A percentile compares a stretch with the other conserved stretches of the same genome.
phyloP scores from a whole-genome alignment of 2,113 vertebrate species.

The Microcebus ravelobensis region DNA sequence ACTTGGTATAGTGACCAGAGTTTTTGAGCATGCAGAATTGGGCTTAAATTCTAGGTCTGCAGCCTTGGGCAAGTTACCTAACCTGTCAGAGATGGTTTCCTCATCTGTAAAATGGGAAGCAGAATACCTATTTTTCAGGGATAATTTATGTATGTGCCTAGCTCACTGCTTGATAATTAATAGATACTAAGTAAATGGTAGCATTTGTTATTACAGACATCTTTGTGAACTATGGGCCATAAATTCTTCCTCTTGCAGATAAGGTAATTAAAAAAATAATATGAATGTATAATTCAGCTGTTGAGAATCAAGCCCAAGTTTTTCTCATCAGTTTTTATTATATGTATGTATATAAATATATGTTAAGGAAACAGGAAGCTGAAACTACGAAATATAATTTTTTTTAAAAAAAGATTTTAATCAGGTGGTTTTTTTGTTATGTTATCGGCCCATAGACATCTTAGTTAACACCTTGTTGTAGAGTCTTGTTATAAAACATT shows the following conservation, averaged over 20 bases:
- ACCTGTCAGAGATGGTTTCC: neutral
- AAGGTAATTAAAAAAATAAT: slow-evolving; percentile 40
- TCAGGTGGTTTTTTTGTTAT: neutral
- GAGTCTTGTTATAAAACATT: slow-evolving; percentile 54
- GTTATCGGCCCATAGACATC: neutral
- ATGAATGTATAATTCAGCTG: neutral
- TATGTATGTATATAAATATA: neutral
- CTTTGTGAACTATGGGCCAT: neutral
- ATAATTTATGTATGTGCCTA: slow-evolving; percentile 19
- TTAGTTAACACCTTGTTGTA: neutral
- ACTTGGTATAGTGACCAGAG: neutral
- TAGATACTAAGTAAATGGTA: neutral
- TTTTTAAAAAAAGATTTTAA: neutral
- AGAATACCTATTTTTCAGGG: neutral
- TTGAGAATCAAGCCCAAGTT: slow-evolving; percentile 43
- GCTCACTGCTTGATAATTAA: slow-evolving; percentile 31
- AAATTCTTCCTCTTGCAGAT: slow-evolving; percentile 43
- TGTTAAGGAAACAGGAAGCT: slow-evolving; percentile 39
- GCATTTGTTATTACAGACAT: slow-evolving; percentile 9
- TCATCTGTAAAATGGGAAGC: slow-evolving; percentile 27
- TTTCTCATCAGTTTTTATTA: neutral
- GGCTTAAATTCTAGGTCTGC: neutral
- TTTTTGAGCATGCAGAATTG: neutral
- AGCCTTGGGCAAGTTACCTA: neutral
- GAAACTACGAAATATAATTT: neutral